Conservation (phyloP, 2,888 invertebrate species). For the Zootermopsis nevadensis region DNA sequence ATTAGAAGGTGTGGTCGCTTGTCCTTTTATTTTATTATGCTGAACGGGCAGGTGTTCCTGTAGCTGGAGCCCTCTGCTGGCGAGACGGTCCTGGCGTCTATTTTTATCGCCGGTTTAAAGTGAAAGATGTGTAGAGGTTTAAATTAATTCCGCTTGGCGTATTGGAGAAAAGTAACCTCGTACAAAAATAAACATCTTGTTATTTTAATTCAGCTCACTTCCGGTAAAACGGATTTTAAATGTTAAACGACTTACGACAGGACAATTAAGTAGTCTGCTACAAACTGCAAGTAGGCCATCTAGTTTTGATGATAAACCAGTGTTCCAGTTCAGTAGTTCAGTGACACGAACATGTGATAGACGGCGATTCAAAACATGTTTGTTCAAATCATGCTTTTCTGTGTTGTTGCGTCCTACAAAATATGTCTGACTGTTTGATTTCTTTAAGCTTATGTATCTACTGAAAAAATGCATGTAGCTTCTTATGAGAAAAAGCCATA, state of each 20-base stretch:
- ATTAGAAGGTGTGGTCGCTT: background rate
- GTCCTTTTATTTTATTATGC: background rate
- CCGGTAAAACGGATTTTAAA: too few species aligned
- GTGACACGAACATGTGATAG: too few species aligned
- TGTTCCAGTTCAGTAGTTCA: too few species aligned
- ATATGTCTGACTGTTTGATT: too few species aligned
- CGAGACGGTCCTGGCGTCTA: background rate
- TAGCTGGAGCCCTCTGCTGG: background rate
- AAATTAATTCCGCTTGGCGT: conserved; percentile 12
- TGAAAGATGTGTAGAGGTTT: background rate
- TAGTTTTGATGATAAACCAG: too few species aligned
- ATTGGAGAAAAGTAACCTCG: background rate
- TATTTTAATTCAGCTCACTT: background rate
- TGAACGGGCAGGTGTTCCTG: background rate
- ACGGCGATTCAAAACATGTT: too few species aligned
- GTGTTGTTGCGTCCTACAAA: too few species aligned
- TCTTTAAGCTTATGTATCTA: too few species aligned
- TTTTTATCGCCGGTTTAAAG: background rate
- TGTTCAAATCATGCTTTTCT: too few species aligned
- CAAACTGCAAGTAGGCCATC: too few species aligned
- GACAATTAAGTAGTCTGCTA: background rate
- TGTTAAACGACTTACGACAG: background rate
- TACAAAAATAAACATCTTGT: background rate
- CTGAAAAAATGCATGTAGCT: too few species aligned
- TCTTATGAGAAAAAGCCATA: too few species aligned